Evolutionary conservation across 2,888 invertebrate species (phyloP), one percentile per base, ranked within the genome.

Genomic region (Pachymerium ferrugineum): DNA sequence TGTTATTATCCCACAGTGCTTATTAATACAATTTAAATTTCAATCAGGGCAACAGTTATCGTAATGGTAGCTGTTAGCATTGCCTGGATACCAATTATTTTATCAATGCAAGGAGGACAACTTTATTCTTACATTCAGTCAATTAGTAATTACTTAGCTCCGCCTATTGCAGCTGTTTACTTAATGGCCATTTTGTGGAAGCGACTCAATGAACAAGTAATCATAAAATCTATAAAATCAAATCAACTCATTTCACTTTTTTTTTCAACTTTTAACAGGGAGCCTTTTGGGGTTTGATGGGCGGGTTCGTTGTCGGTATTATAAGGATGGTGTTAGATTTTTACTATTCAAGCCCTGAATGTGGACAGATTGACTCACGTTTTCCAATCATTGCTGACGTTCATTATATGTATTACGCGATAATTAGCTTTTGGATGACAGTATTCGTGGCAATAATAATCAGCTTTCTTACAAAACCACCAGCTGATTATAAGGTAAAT

Each of bases 331-430:
- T 80, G n/a, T 76, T 84, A 54, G 83, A 84, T 75, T 83, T 84
- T 76, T 78, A 80, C 31, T 84, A 83, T 76, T 78, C 78, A 0
- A 80, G 80, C 73, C 83, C 83, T 1, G 75, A 73, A 0, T 85
- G 85, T 77, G 82, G 83, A 22, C 80, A 82, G 75, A 77, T 74
- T 35, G 85, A 85, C 76, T 74, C 70, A 4, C 76, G 85, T 74
- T 84, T 84, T 5, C 25, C 76, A 14, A 76, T 85, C 47, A 76
- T 84, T 16, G 74, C 79, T 8, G 79, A 80, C 54, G 76, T 83
- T 4, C 84, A 85, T 78, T 85, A 83, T 78, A 83, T 85, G 79
- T 85, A 85, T 78, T 85, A 84, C 78, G 84, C 85, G 6, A 79
- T 81, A 74, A 75, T 84, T 68, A 79, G 84, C 38, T 84, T 84